These are phyloP conservation scores for Galeopsomyia nigrocyanea DNA, from an alignment of 2,888 invertebrate genomes.

Conservation along the genomic window DNA sequence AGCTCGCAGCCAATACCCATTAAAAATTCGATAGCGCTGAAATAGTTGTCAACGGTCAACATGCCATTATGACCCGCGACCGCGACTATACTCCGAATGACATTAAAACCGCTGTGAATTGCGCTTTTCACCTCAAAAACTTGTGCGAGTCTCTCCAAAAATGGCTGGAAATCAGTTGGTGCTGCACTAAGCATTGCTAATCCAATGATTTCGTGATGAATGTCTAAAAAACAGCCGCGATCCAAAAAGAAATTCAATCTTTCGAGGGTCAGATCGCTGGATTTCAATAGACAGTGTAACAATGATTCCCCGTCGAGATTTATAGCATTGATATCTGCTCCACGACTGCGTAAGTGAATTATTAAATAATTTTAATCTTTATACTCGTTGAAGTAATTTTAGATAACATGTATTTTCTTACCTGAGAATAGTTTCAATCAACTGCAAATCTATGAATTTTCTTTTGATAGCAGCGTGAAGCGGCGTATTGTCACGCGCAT, in stretches of 20 bases:
- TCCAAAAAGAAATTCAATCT: background rate
- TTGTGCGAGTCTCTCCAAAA: too few relatives aligned
- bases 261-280: background rate
- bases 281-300: background rate
- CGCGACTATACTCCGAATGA: slow-evolving; percentile 1
- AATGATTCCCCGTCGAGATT: background rate
- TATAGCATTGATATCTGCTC: background rate
- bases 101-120: slow-evolving; percentile 7
- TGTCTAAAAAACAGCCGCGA: background rate
- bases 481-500: background rate
- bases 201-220: background rate
- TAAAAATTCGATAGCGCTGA: background rate
- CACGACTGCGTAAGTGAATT: too few relatives aligned
- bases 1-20: background rate
- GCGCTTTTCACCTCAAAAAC: background rate
- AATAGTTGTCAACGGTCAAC: background rate
- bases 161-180: too few relatives aligned
- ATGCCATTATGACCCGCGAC: background rate
- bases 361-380: too few relatives aligned
- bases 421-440: background rate
- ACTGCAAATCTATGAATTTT: too few relatives aligned
- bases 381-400: too few relatives aligned
- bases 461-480: background rate
- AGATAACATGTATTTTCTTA: too few relatives aligned
- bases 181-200: too few relatives aligned